Base-by-base conservation (phyloP, 2,113 vertebrate genomes). In the Paramormyrops kingsleyae region DNA sequence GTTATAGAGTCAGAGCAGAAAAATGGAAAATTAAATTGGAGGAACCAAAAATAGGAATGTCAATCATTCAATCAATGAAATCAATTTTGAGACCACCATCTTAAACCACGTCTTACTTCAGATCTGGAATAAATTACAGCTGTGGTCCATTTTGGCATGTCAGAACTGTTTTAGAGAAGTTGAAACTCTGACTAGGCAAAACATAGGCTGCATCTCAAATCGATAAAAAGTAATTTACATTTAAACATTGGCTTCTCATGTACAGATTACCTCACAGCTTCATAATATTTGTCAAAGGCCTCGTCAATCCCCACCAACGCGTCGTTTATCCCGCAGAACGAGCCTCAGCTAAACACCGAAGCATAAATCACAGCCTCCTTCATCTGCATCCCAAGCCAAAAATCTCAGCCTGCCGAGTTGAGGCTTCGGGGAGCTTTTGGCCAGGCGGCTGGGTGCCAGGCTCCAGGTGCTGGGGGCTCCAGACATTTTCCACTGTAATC, bases 221-320 rank as follows among this genome's bases (percentile, higher is more conserved):
- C n/a, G 62, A 94, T 94, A 93, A 92, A 91, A 90, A 94, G 92
- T 94, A 90, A 95, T 95, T 96, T 94, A 92, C 94, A 96, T 96
- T 95, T 95, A 95, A 95, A 94, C 94, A 91, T 94, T 94, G 93
- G 83, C 91, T 84, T 89, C 87, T 92, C 91, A 87, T 90, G 92
- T 91, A 93, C 92, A 91, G 89, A 92, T 92, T 88, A 88, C 89
- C 88, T 77, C 44, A 44, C 15, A 59, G 49, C 53, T 90, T 87
- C 88, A 89, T 86, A 88, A 91, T 88, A 83, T 92, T 92, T 91
- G 88, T 90, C 86, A 47, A 88, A 89, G 15, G 62, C 86, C 90
- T 91, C 70, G 83, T 88, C 50, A 19, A 47, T 35, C 52, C 44
- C 89, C 21, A 70, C 35, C 6, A 35, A 80, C 21, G 83, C 59